Evolutionary conservation across 2,888 invertebrate genomes (phyloP), one percentile per base, ranked within the genome.

Genomic region (Drosophila mayaguana): DNA sequence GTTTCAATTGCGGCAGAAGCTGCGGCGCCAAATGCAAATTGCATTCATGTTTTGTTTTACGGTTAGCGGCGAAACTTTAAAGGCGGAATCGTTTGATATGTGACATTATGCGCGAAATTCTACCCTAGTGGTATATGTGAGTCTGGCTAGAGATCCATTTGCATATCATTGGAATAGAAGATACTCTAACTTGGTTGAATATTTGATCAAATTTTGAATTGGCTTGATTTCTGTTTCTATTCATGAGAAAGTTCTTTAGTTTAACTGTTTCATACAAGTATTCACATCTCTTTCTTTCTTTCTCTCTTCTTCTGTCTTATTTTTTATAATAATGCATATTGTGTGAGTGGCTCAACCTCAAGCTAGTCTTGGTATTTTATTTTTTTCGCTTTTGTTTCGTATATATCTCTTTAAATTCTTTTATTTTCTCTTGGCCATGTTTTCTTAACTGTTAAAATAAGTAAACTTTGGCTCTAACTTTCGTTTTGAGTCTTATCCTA

Each of bases 1-100:
- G 54, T 18, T 38, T 54, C 53, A 62, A 63, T 66, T 74, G 80
- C 63, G 62, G 70, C 80, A 83, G 84, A 88, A 88, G 83, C 87
- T 72, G 88, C 61, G 88, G 83, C 87, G 68, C 53, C 67, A 72
- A 66, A 88, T 78, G 84, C 87, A 88, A 84, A 84, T 86, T 84
- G 74, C 70, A 70, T 80, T 78, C 73, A 73, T 68, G 50, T 64
- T 64, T 53, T 43, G 16, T 22, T 45, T 40, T 14, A 38, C 38
- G 48, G 11, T 55, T 68, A 63, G 74, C 89, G 87, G 83, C 81
- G 62, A 69, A 86, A 86, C 88, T 85, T 83, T 70, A 88, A 83
- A 83, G 74, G 71, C 73, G 72, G 73, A 75, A 72, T 75, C 59
- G 61, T 82, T 89, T 87, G 84, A 84, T 87, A 83, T 78, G 89